Percentiles rank a stretch among this genome's conserved stretches.
These are phyloP conservation scores for Volucella bombylans DNA, from an alignment of 2,888 invertebrate genomes.

Conservation along the genomic window DNA sequence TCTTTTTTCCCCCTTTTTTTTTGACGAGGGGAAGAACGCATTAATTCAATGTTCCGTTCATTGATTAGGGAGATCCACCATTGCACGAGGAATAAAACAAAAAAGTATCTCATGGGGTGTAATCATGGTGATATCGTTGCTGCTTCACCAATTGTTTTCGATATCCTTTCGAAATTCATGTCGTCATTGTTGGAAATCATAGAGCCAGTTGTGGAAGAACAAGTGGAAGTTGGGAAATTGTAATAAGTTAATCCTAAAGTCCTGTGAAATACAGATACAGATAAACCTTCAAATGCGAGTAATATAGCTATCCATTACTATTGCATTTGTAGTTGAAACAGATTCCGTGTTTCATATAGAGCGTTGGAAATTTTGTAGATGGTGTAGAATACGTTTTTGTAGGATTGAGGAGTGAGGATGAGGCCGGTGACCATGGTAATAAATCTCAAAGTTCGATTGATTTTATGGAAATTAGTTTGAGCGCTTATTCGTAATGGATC, in stretches of 20 bases:
- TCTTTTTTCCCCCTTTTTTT: background rate
- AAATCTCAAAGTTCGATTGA: slow-evolving; percentile 20
- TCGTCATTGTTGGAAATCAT: background rate
- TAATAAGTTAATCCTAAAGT: slow-evolving; percentile 17
- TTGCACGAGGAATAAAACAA: background rate
- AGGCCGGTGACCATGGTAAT: slow-evolving; percentile 37
- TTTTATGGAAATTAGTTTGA: slow-evolving; percentile 22
- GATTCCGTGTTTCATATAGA: background rate
- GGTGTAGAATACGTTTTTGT: background rate
- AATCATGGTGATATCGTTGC: slow-evolving; percentile 58
- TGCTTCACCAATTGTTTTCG: slow-evolving; percentile 46
- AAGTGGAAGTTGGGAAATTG: background rate
- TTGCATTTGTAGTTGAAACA: background rate
- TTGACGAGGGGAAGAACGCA: slow-evolving; percentile 45
- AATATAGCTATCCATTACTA: background rate
- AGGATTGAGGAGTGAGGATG: background rate
- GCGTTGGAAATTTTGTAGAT: background rate
- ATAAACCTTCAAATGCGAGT: no score
- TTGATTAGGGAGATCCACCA: slow-evolving; percentile 59
- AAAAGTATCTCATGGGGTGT: slow-evolving; percentile 47
- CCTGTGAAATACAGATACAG: slow-evolving; percentile 3
- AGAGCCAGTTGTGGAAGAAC: background rate
- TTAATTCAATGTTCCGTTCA: slow-evolving; percentile 68
- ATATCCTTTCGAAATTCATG: slow-evolving; percentile 17
- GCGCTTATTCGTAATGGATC: no score